Evolutionary conservation across 1,140 invertebrate genomes (phyloP).

Genomic region (Artemia franciscana): DNA sequence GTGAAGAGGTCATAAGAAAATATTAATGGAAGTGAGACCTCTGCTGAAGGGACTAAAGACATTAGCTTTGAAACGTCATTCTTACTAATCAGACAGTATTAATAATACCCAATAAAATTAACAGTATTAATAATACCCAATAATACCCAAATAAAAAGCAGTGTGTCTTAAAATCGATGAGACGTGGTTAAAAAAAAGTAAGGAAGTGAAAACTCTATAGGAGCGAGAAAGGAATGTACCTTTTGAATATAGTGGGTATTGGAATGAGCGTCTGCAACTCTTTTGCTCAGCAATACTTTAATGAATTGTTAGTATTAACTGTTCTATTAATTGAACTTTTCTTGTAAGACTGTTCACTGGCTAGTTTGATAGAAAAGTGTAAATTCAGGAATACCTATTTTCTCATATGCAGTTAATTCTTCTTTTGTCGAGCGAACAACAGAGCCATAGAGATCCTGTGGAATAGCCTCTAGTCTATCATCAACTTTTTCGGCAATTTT

Average conservation of each 20-base stretch:
- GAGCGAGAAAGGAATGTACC: background rate
- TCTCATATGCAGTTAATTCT: constrained; percentile 36
- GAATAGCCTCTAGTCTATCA: constrained; percentile 56
- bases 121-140: too few species aligned
- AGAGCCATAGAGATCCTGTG: constrained; percentile 45
- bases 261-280: background rate
- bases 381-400: constrained; percentile 24
- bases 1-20: too few species aligned
- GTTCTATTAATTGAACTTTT: background rate
- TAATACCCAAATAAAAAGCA: too few species aligned
- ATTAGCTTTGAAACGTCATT: too few species aligned
- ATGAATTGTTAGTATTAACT: background rate
- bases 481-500: constrained; percentile 36
- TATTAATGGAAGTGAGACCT: too few species aligned
- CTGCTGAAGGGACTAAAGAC: too few species aligned
- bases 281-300: background rate
- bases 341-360: background rate
- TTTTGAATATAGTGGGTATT: background rate
- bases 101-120: too few species aligned
- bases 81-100: too few species aligned
- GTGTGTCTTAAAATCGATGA: too few species aligned
- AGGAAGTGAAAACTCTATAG: background rate
- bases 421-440: constrained; percentile 28
- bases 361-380: background rate
- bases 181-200: too few species aligned